These are phyloP conservation scores for Conops quadrifasciatus DNA, from an alignment of 2,888 invertebrate species.

Conservation along the genomic window DNA sequence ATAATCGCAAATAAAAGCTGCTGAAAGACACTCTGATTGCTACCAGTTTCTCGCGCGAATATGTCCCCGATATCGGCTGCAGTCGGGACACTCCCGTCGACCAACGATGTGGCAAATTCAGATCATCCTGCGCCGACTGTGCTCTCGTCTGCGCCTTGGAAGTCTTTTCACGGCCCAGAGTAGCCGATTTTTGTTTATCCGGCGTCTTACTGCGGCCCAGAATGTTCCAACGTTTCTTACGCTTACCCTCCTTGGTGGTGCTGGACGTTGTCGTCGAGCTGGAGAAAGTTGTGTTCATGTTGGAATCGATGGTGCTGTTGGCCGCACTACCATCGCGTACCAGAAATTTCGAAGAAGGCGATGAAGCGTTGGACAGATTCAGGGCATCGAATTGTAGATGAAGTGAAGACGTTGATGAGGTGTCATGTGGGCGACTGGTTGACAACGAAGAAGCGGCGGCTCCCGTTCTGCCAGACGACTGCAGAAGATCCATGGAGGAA, in stretches of 20 bases:
- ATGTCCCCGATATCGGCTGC: slow-evolving; percentile 77
- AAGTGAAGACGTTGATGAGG: slow-evolving; percentile 43
- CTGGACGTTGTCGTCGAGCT: slow-evolving; percentile 54
- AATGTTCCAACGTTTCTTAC: slow-evolving; percentile 74
- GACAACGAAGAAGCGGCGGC: slow-evolving; percentile 11
- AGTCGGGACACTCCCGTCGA: slow-evolving; percentile 76
- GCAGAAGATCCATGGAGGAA: slow-evolving; percentile 30
- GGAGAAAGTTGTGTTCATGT: slow-evolving; percentile 38
- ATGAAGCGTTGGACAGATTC: slow-evolving; percentile 55
- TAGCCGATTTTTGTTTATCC: slow-evolving; percentile 72
- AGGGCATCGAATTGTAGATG: slow-evolving; percentile 59
- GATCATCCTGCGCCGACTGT: slow-evolving; percentile 62
- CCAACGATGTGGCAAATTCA: slow-evolving; percentile 73
- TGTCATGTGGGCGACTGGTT: slow-evolving; percentile 42
- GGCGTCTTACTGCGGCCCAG: slow-evolving; percentile 72
- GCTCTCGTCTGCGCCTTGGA: slow-evolving; percentile 60
- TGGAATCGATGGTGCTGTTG: slow-evolving; percentile 50
- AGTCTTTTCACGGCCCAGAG: slow-evolving; percentile 73
- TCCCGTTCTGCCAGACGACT: slow-evolving; percentile 10
- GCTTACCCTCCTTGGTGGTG: slow-evolving; percentile 69
- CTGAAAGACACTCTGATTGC: slow-evolving; percentile 47
- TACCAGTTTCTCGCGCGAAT: slow-evolving; percentile 83
- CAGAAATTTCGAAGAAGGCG: slow-evolving; percentile 42
- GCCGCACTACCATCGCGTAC: slow-evolving; percentile 4
- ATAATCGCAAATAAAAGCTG: not conserved